Percentiles rank a stretch among this genome's conserved stretches.
Evolutionary conservation across 2,888 invertebrate species (phyloP).

Genomic region (Phortica magna): DNA sequence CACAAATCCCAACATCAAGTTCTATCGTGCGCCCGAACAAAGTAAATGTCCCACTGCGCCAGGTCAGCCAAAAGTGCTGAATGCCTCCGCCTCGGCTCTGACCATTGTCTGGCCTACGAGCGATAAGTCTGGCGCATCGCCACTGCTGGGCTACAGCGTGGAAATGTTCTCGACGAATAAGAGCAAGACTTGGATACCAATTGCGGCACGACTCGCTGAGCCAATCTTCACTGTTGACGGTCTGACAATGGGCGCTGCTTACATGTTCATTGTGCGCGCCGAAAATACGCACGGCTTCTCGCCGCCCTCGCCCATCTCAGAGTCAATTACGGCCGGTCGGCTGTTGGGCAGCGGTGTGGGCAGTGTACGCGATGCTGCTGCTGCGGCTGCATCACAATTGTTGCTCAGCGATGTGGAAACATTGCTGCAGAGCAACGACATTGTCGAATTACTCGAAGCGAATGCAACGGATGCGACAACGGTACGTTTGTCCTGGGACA

Average conservation of each 20-base stretch:
- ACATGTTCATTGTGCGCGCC: conserved; percentile 92
- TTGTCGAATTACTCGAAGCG: conserved; percentile 89
- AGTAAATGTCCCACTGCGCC: conserved; percentile 91
- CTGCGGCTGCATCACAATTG: conserved; percentile 63
- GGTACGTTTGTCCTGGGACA: conserved; percentile 91
- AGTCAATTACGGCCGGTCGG: conserved; percentile 83
- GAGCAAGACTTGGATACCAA: conserved; percentile 81
- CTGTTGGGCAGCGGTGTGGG: conserved; percentile 59
- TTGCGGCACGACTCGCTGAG: conserved; percentile 83
- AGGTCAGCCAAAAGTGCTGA: conserved; percentile 85
- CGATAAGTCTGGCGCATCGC: conserved; percentile 86
- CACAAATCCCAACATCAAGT: conserved; percentile 88
- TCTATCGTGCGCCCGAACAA: conserved; percentile 89
- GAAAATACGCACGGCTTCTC: conserved; percentile 92
- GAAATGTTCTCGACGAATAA: conserved; percentile 83
- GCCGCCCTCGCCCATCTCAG: conserved; percentile 88
- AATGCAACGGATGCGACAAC: conserved; percentile 90
- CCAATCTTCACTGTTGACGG: conserved; percentile 86
- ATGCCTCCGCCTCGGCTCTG: conserved; percentile 86
- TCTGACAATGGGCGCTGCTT: conserved; percentile 87
- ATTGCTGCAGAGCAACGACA: conserved; percentile 84
- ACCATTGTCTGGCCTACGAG: conserved; percentile 91
- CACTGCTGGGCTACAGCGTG: conserved; percentile 88
- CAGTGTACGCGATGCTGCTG: conserved; percentile 55
- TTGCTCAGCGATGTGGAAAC: conserved; percentile 83